Base-by-base conservation (phyloP, 2,797 vertebrate species). In the Eremophila alpestris region DNA sequence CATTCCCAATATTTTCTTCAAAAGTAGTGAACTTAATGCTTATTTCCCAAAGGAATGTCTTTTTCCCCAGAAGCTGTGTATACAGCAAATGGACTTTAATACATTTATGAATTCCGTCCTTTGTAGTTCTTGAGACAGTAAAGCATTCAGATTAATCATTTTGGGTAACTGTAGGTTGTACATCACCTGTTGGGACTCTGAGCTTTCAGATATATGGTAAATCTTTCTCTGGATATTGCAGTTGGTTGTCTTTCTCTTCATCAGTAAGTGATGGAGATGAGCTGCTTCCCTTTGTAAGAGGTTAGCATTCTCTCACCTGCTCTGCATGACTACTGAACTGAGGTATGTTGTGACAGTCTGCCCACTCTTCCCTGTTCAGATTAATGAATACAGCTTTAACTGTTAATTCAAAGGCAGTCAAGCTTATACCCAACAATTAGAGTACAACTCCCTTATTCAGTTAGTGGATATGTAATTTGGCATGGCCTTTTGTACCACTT, bases 401-500 rank as follows among this genome's bases (percentile, higher is more conserved):
- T 97, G 97, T 97, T 98, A 98, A 98, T 97, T 98, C 97, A 97
- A 96, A 98, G 90, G 96, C 97, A 98, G 95, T 97, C 97, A 97
- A 97, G 97, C 98, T 98, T 97, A 97, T 83, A 97, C 92, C 92
- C 95, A 98, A 97, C 97, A 98, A 98, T 98, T 98, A 97, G 92
- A 97, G 90, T 87, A 94, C 94, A 97, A 91, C 97, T 95, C 97
- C 93, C 79, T 93, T 92, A 96, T 97, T 96, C 96, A 80, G 91
- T 89, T 55, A 73, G 23, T 75, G 70, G 65, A 49, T 86, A 55
- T 54, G 69, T 77, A 87, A 91, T 95, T 96, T 91, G 89, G 76
- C 21, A 11, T 13, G 17, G 73, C 80, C 79, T 88, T 95, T 86
- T 88, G 26, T 62, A 74, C 63, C n/a, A 68, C 29, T 93, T 86